Percentiles rank a stretch among this genome's conserved stretches.
These are phyloP conservation scores for Cydia pomonella DNA, from an alignment of 1,140 invertebrate genomes.

Conservation along the genomic window DNA sequence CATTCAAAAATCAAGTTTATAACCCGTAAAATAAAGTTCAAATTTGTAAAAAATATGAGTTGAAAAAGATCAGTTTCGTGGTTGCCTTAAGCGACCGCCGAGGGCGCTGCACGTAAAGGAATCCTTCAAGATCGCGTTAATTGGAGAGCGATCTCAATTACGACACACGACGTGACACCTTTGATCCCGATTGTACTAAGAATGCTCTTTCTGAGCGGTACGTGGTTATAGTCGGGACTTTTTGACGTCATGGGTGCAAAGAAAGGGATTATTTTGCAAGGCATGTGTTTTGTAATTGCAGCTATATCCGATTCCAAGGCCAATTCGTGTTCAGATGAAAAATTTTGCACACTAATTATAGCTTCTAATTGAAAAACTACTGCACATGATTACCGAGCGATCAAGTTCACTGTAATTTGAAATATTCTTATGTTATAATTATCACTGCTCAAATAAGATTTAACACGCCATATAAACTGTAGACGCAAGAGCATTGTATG, in stretches of 20 bases:
- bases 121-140: constrained; percentile 67
- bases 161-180: constrained; percentile 59
- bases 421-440: background rate
- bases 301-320: constrained; percentile 10
- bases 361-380: background rate
- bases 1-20: constrained; percentile 31
- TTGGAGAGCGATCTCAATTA: constrained; percentile 73
- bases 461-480: background rate
- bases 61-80: constrained; percentile 26
- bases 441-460: background rate
- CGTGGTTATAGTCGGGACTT: constrained; percentile 37
- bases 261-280: background rate
- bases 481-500: background rate
- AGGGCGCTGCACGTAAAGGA: constrained; percentile 49
- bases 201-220: constrained; percentile 60
- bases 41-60: background rate
- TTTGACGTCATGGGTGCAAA: background rate
- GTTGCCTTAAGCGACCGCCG: constrained; percentile 47
- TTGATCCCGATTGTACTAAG: constrained; percentile 64
- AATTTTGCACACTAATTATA: background rate
- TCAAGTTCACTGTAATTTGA: no score
- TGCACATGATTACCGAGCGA: background rate
- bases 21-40: background rate
- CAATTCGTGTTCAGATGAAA: background rate
- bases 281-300: background rate